These are phyloP conservation scores for Malthinus seriepunctatus DNA, from an alignment of 2,888 invertebrate species.

Conservation along the genomic window DNA sequence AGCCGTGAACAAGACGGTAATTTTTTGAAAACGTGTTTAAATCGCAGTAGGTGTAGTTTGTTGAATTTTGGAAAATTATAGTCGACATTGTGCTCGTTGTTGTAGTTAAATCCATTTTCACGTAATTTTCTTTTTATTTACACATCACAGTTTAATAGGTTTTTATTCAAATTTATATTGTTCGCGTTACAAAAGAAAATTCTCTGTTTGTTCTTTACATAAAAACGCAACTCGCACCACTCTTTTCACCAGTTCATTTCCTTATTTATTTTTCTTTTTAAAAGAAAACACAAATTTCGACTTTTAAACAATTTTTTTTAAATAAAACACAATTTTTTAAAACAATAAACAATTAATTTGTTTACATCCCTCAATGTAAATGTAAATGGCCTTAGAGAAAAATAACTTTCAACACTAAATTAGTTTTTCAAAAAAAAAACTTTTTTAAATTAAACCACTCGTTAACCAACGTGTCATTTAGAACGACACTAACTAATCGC, in stretches of 20 bases:
- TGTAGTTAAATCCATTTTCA: constrained; percentile 3
- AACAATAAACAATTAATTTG: background rate
- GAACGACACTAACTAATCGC: too few relatives aligned
- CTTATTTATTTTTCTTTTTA: background rate
- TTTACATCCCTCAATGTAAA: too few relatives aligned
- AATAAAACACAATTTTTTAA: background rate
- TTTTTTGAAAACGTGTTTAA: constrained; percentile 64
- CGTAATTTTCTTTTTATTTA: background rate
- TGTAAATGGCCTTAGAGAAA: too few relatives aligned
- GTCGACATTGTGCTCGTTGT: background rate
- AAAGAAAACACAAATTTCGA: background rate
- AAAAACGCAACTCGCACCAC: too few relatives aligned
- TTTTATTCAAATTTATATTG: constrained; percentile 4
- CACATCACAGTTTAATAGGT: background rate
- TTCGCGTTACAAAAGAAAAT: background rate
- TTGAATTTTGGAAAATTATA: too few relatives aligned
- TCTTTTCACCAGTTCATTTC: too few relatives aligned
- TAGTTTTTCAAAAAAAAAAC: background rate
- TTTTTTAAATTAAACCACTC: too few relatives aligned
- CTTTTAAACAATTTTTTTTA: background rate
- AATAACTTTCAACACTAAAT: background rate
- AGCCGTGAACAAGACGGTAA: constrained; percentile 80
- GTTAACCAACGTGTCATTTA: too few relatives aligned
- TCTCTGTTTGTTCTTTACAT: too few relatives aligned
- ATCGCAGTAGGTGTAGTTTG: constrained; percentile 48